Percentiles rank a stretch among this genome's conserved stretches.
Conservation (phyloP, 2,113 vertebrate genomes). For the Pteropus alecto region DNA sequence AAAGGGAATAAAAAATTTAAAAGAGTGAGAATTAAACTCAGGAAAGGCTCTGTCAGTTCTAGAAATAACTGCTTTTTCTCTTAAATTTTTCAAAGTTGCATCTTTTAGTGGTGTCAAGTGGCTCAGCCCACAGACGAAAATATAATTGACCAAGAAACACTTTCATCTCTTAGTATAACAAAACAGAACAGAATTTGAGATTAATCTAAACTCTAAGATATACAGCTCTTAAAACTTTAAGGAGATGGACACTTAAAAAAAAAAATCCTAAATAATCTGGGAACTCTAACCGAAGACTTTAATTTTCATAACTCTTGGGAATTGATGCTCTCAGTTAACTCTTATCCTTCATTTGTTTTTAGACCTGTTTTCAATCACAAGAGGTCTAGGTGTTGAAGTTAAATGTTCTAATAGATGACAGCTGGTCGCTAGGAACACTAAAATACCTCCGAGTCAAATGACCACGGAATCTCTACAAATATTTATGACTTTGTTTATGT, state of each 20-base stretch:
- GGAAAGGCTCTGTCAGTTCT: not conserved
- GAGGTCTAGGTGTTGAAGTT: not conserved
- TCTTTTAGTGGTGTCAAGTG: not conserved
- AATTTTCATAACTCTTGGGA: not conserved
- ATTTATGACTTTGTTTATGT: constrained; percentile 13
- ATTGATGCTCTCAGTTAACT: not conserved
- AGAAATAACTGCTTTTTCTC: constrained; percentile 36
- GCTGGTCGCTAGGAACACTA: not conserved
- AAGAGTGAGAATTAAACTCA: constrained; percentile 31
- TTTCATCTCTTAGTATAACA: not conserved
- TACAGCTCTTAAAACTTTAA: not conserved
- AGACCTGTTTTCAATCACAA: not conserved
- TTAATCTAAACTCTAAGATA: not conserved
- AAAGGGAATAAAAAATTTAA: constrained; percentile 63
- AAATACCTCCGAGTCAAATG: constrained; percentile 11
- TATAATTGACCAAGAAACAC: not conserved
- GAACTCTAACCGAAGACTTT: not conserved
- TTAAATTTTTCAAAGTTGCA: constrained; percentile 39
- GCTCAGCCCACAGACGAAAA: not conserved
- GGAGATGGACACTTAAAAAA: not conserved
- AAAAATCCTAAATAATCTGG: not conserved
- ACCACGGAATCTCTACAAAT: not conserved
- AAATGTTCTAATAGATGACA: not conserved
- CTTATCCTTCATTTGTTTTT: not conserved
- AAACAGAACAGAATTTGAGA: not conserved